Percentiles rank a stretch among this genome's conserved stretches.
Evolutionary conservation across 2,797 vertebrate genomes (phyloP).

Genomic region (Melanotaenia trifasciata): DNA sequence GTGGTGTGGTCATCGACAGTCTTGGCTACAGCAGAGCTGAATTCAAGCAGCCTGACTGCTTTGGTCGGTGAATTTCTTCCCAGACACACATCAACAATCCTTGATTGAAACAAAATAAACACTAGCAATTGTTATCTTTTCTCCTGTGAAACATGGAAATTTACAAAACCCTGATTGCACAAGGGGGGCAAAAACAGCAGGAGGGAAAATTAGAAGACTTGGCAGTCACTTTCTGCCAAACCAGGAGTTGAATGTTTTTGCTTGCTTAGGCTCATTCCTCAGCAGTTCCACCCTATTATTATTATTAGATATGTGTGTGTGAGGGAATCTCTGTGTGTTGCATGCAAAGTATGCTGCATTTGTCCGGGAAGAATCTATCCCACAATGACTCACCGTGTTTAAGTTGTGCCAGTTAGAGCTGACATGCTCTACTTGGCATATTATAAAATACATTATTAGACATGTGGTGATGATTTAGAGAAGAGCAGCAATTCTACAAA

Average conservation of each 20-base stretch:
- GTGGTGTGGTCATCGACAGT: constrained; percentile 59
- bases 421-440: constrained; percentile 45
- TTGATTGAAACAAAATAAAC: constrained; percentile 70
- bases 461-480: constrained; percentile 50
- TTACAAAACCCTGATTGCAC: constrained; percentile 66
- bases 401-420: constrained; percentile 46
- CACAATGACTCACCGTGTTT: constrained; percentile 39
- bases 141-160: constrained; percentile 60
- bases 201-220: constrained; percentile 69
- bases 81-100: constrained; percentile 68
- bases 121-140: constrained; percentile 64
- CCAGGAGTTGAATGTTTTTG: constrained; percentile 68
- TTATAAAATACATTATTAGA: constrained; percentile 52
- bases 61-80: constrained; percentile 62
- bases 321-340: constrained; percentile 19
- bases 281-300: constrained; percentile 78
- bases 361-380: constrained; percentile 50
- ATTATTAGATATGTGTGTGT: constrained; percentile 75
- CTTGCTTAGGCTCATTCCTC: constrained; percentile 82
- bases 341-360: constrained; percentile 50
- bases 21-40: constrained; percentile 45
- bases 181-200: constrained; percentile 52
- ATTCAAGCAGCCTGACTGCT: constrained; percentile 53
- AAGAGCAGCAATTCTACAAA: constrained; percentile 38
- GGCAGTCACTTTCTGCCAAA: constrained; percentile 69